Conservation (phyloP, 2,797 vertebrate species). For the Spinus pinus region DNA sequence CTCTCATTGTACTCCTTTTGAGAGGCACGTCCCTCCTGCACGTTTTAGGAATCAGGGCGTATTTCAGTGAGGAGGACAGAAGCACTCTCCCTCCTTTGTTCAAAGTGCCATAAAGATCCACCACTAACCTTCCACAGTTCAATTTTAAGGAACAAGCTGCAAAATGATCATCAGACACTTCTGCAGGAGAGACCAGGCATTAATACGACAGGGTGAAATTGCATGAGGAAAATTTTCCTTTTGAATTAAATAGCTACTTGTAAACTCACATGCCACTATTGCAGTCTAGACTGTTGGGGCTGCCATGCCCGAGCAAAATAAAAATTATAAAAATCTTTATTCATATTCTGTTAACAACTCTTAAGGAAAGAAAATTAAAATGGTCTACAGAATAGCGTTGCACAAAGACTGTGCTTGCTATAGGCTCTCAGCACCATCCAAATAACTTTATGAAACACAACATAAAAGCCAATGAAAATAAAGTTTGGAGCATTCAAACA, state of each 20-base stretch:
- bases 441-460: neutral
- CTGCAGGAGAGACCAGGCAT: neutral
- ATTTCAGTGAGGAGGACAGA: neutral
- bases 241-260: neutral
- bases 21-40: neutral
- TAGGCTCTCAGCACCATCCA: neutral
- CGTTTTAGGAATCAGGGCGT: neutral
- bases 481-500: neutral
- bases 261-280: neutral
- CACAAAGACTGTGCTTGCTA: neutral
- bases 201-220: neutral
- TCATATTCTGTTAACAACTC: neutral
- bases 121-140: neutral
- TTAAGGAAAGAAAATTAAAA: neutral
- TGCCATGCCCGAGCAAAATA: neutral
- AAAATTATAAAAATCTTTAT: neutral
- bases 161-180: neutral
- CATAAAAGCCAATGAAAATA: slow-evolving; percentile 33
- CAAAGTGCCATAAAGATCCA: neutral
- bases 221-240: neutral
- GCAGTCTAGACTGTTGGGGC: neutral
- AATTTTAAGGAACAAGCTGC: neutral
- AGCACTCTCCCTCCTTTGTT: neutral
- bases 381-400: neutral
- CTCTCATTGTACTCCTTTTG: neutral